Conservation (phyloP, 2,888 invertebrate genomes). For the Drosophila barbarae region DNA sequence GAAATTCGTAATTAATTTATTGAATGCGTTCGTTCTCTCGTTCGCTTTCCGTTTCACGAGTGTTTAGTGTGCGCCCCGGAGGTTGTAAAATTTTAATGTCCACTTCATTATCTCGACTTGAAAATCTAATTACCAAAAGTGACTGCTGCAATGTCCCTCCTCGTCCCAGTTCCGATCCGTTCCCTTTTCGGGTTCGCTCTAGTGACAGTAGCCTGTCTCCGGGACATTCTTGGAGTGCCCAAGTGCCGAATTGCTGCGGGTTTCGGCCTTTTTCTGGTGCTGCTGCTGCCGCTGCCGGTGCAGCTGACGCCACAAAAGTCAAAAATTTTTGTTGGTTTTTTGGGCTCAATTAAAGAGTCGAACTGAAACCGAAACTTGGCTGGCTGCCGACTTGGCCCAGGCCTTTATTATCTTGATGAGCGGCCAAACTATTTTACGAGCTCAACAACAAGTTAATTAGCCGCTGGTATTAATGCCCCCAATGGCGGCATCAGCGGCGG, state of each 20-base stretch:
- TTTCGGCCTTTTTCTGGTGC: slow-evolving; percentile 9
- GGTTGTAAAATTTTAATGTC: slow-evolving; percentile 75
- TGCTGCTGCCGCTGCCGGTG: slow-evolving; percentile 32
- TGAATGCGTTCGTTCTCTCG: slow-evolving; percentile 46
- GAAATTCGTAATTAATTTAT: slow-evolving; percentile 68
- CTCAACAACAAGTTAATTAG: slow-evolving; percentile 75
- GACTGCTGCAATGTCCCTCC: slow-evolving; percentile 49
- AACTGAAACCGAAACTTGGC: slow-evolving; percentile 37
- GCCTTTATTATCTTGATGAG: slow-evolving; percentile 66
- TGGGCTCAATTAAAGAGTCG: slow-evolving; percentile 51
- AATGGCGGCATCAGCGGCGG: slow-evolving; percentile 31
- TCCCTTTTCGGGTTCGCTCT: slow-evolving; percentile 19
- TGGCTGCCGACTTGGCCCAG: slow-evolving; percentile 41
- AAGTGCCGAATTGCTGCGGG: slow-evolving; percentile 15
- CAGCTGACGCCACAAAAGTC: slow-evolving; percentile 53
- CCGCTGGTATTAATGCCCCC: slow-evolving; percentile 64
- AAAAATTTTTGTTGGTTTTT: slow-evolving; percentile 19
- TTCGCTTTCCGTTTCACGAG: slow-evolving; percentile 54
- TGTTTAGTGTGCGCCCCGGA: slow-evolving; percentile 28
- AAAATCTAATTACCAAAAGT: slow-evolving; percentile 73
- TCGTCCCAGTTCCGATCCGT: slow-evolving; percentile 13
- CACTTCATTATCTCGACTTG: slow-evolving; percentile 68
- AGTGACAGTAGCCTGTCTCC: slow-evolving; percentile 27
- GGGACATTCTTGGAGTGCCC: slow-evolving; percentile 31
- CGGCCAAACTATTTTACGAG: slow-evolving; percentile 73